Percentiles rank a stretch among this genome's conserved stretches.
Evolutionary conservation across 2,113 vertebrate genomes (phyloP).

Genomic region (Paramisgurnus dabryanus): DNA sequence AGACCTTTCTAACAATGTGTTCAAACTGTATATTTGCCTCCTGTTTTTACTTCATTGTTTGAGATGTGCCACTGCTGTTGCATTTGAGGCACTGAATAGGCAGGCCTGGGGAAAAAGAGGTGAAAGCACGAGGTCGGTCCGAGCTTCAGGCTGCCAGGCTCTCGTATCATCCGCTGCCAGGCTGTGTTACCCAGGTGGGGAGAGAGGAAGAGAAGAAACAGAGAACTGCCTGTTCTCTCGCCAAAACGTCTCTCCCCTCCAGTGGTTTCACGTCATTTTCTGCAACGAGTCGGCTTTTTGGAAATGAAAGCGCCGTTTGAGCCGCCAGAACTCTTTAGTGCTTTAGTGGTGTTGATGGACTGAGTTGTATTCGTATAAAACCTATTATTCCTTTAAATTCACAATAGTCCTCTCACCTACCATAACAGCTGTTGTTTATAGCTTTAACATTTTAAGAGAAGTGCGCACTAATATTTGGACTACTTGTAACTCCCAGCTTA

Average conservation of each 20-base stretch:
- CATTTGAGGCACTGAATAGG: background rate
- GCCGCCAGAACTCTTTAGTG: constrained; percentile 36
- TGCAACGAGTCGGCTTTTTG: constrained; percentile 31
- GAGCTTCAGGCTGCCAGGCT: constrained; percentile 68
- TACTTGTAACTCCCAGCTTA: constrained; percentile 18
- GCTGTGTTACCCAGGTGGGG: constrained; percentile 73
- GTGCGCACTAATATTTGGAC: background rate
- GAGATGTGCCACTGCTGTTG: background rate
- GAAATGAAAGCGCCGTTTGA: background rate
- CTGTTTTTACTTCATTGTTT: background rate
- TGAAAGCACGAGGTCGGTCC: constrained; percentile 57
- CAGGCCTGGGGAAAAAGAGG: constrained; percentile 33
- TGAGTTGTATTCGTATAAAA: no score
- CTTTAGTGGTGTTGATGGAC: background rate
- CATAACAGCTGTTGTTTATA: constrained; percentile 5
- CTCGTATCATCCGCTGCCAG: constrained; percentile 74
- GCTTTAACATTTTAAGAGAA: constrained; percentile 6
- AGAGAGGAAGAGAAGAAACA: constrained; percentile 65
- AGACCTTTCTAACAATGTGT: background rate
- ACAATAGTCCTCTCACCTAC: background rate
- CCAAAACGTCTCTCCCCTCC: constrained; percentile 60
- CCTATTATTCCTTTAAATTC: background rate
- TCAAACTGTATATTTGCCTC: no score
- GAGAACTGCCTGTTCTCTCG: constrained; percentile 73
- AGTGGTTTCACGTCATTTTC: constrained; percentile 22